Evolutionary conservation across 2,888 invertebrate genomes (phyloP).

Genomic region (Cyaniris semiargus): DNA sequence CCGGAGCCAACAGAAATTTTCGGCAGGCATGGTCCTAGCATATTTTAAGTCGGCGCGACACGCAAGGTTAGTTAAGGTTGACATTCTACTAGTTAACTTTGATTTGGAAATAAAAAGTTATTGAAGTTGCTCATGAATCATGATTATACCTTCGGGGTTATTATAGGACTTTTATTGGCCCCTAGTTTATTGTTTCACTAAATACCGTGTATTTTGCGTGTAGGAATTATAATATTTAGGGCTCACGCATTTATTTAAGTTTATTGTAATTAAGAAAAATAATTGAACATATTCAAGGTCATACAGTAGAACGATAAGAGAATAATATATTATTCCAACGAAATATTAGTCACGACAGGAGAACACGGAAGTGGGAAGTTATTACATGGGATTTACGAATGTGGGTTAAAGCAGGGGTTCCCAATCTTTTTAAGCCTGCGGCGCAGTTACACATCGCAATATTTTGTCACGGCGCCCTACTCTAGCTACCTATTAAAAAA

Average conservation of each 20-base stretch:
- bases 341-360: constrained; percentile 5
- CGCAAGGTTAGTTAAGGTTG: constrained; percentile 53
- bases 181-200: constrained; percentile 31
- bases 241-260: constrained; percentile 10
- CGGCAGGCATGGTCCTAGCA: constrained; percentile 52
- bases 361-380: neutral
- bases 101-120: constrained; percentile 45
- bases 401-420: too few species aligned
- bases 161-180: constrained; percentile 33
- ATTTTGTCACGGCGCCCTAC: too few species aligned
- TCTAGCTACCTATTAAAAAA: too few species aligned
- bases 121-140: constrained; percentile 39
- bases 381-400: too few species aligned
- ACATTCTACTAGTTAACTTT: constrained; percentile 50
- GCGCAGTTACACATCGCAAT: too few species aligned
- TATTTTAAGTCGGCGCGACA: constrained; percentile 46
- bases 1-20: neutral
- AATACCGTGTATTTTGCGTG: constrained; percentile 30
- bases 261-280: constrained; percentile 14
- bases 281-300: constrained; percentile 23
- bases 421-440: too few species aligned
- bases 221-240: constrained; percentile 28
- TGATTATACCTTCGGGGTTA: constrained; percentile 34
- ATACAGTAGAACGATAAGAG: constrained; percentile 2
- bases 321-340: constrained; percentile 13